Percentiles rank a stretch among this genome's conserved stretches.
Conservation (phyloP, 2,113 vertebrate genomes). For the Cranoglanis bouderius region DNA sequence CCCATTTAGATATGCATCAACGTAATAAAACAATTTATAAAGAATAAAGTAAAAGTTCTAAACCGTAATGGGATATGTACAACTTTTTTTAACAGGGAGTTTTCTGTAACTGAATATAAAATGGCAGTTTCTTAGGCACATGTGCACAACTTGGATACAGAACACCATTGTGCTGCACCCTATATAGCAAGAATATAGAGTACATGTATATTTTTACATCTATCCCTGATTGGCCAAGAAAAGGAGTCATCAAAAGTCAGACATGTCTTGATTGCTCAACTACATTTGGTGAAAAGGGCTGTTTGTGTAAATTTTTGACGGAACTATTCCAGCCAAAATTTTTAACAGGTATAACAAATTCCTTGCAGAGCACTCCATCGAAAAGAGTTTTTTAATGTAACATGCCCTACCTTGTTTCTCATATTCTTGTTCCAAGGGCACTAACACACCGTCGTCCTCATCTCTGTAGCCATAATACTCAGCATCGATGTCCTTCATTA, state of each 20-base stretch:
- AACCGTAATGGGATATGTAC: too few relatives aligned
- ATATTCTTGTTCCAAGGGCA: slow-evolving; percentile 88
- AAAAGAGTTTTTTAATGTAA: neutral
- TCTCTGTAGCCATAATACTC: slow-evolving; percentile 96
- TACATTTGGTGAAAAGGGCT: neutral
- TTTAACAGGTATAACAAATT: neutral
- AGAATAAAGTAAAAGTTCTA: too few relatives aligned
- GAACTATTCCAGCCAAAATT: neutral
- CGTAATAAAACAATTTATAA: too few relatives aligned
- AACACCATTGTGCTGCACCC: too few relatives aligned
- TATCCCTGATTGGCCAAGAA: neutral
- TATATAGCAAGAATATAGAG: too few relatives aligned
- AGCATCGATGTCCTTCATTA: slow-evolving; percentile 95
- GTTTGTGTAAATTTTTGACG: neutral
- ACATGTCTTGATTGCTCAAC: neutral
- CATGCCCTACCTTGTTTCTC: slow-evolving; percentile 81
- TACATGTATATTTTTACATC: neutral
- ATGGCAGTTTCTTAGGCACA: too few relatives aligned
- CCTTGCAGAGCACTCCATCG: neutral
- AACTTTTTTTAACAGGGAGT: too few relatives aligned
- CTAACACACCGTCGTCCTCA: slow-evolving; percentile 91
- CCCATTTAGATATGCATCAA: too few relatives aligned
- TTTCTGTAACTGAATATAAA: too few relatives aligned
- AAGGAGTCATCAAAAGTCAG: too few relatives aligned
- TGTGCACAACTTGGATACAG: too few relatives aligned